A percentile compares a stretch with the other conserved stretches of the same genome.
phyloP scores from a whole-genome alignment of 2,888 invertebrate species.

The Oegoconia quadripuncta region DNA sequence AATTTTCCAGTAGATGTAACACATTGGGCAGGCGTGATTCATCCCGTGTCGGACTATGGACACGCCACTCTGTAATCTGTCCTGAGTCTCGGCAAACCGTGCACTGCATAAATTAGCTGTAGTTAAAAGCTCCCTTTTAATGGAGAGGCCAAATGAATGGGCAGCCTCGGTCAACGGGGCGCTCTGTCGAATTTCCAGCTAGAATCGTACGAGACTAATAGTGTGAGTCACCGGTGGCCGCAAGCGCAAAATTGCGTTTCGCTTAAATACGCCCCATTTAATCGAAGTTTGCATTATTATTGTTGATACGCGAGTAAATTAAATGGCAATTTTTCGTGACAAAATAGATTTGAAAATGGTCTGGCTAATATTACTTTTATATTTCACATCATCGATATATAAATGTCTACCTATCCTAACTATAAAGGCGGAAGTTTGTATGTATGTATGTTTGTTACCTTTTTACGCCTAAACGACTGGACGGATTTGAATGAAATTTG shows the following conservation, averaged over 20 bases:
- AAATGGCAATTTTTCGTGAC: no score
- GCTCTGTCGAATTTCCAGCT: slow-evolving; percentile 36
- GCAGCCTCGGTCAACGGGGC: slow-evolving; percentile 28
- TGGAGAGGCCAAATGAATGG: slow-evolving; percentile 71
- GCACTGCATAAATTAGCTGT: slow-evolving; percentile 72
- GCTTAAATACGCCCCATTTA: slow-evolving; percentile 31
- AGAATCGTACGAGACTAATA: slow-evolving; percentile 36
- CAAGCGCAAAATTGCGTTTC: slow-evolving; percentile 51
- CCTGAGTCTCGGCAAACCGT: slow-evolving; percentile 49
- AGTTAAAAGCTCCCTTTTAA: slow-evolving; percentile 75
- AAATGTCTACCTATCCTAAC: no score
- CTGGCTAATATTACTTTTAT: no score
- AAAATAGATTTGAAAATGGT: no score
- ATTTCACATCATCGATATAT: no score
- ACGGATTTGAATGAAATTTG: no score
- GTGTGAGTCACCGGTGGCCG: slow-evolving; percentile 40
- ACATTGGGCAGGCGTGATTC: slow-evolving; percentile 56
- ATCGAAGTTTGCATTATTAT: slow-evolving; percentile 36
- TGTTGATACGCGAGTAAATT: slow-evolving; percentile 31
- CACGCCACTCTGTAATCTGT: slow-evolving; percentile 71
- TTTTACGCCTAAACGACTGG: no score
- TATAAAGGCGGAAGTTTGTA: no score
- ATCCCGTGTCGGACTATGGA: slow-evolving; percentile 21
- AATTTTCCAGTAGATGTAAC: slow-evolving; percentile 49
- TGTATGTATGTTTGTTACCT: no score